Evolutionary conservation across 1,140 invertebrate species (phyloP), one percentile per base, ranked within the genome.

Genomic region (Pachypeltis micranthus): DNA sequence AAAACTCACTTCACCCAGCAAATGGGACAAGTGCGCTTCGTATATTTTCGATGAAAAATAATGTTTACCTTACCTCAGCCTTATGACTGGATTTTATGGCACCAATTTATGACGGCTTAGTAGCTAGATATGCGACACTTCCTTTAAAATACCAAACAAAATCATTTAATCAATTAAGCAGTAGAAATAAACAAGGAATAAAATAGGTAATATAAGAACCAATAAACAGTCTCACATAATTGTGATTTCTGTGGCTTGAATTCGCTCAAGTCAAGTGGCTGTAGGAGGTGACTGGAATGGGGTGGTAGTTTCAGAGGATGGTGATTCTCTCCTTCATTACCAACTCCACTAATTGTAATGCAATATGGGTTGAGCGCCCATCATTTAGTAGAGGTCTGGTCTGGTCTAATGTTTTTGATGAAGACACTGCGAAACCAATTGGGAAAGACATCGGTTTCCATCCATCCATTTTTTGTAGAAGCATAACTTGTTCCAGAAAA

Each of bases 211-310:
- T n/a, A n/a, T n/a, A n/a, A n/a, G n/a, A n/a, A n/a, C n/a, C n/a
- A n/a, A n/a, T n/a, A n/a, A n/a, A n/a, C n/a, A n/a, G n/a, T n/a
- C n/a, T n/a, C n/a, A n/a, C n/a, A n/a, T n/a, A n/a, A n/a, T n/a
- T n/a, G n/a, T n/a, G n/a, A n/a, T n/a, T 62, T 65, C 16, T 44
- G 60, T 3, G 57, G 4, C 27, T 62, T 62, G 26, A 14, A 65
- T 24, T 61, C 62, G 25, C 61, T 54, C 3, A 64, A 25, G 47
- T 69, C 68, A 21, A 68, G 27, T 2, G 67, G 65, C 29, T 69
- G 67, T 25, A 68, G 59, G 1, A 69, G 27, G 28, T 69, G 65
- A 27, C 62, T 63, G 1, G 65, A 58, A 54, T 69, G 65, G 3
- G 68, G 65, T 34, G 67, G 68, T 1, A 64, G 10, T 39, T 65